Evolutionary conservation across 2,888 invertebrate species (phyloP).

Genomic region (Pyrrhosoma nymphula): DNA sequence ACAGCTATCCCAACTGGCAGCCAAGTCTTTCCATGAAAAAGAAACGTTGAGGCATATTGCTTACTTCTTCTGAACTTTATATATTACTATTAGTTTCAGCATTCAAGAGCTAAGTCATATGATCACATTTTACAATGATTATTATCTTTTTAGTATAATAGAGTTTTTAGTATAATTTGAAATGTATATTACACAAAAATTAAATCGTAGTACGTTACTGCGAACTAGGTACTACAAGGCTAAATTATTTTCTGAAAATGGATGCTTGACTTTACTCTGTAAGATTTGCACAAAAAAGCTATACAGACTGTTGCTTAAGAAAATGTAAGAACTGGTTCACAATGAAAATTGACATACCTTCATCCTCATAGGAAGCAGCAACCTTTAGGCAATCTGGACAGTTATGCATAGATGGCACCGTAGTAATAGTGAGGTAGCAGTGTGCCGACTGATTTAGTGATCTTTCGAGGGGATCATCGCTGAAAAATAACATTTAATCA

Average conservation of each 20-base stretch:
- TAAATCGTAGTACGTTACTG: too few relatives aligned
- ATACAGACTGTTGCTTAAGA: neutral
- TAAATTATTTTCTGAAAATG: too few relatives aligned
- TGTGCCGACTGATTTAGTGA: constrained; percentile 72
- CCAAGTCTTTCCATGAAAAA: constrained; percentile 76
- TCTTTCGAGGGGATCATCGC: constrained; percentile 76
- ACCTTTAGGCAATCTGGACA: constrained; percentile 82
- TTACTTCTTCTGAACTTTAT: neutral
- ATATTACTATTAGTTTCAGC: too few relatives aligned
- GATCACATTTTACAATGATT: too few relatives aligned
- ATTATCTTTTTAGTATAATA: too few relatives aligned
- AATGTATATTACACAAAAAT: too few relatives aligned
- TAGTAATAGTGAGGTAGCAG: constrained; percentile 84
- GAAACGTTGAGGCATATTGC: neutral
- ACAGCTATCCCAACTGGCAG: constrained; percentile 81
- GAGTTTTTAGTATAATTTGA: too few relatives aligned
- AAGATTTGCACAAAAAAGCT: neutral
- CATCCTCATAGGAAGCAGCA: constrained; percentile 79
- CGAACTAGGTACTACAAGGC: too few relatives aligned
- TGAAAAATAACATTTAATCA: constrained; percentile 71
- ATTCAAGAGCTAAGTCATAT: too few relatives aligned
- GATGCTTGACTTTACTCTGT: too few relatives aligned
- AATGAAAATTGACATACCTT: constrained; percentile 75
- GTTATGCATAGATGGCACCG: constrained; percentile 83
- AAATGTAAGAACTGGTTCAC: constrained; percentile 22